Conservation (phyloP, 92 coral and sea anemone genomes). For the Scolanthus callimorphus region DNA sequence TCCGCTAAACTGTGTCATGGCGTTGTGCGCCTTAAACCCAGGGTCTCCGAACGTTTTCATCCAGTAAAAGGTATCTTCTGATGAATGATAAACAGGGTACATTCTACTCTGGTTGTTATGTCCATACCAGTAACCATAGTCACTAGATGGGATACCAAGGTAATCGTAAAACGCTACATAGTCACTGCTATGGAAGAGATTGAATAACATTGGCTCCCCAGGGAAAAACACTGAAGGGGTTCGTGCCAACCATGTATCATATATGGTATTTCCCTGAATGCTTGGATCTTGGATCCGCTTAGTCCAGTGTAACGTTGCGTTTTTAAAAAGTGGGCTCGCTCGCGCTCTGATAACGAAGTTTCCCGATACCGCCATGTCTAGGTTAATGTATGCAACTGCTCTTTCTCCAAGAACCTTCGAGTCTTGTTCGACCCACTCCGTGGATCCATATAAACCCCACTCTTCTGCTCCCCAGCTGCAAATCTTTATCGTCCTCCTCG, state of each 20-base stretch:
- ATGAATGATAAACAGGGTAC: constrained; percentile 91
- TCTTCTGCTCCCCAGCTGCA: constrained; percentile 99
- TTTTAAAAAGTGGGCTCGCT: constrained; percentile 79
- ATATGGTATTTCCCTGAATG: constrained; percentile 42
- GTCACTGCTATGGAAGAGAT: constrained; percentile 78
- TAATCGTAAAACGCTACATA: constrained; percentile 88
- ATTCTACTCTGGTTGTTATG: constrained; percentile 28
- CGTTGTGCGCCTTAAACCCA: constrained; percentile 67
- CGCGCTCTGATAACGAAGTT: constrained; percentile 76
- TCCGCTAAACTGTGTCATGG: constrained; percentile 80
- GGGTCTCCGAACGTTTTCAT: constrained; percentile 78
- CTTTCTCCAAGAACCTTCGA: constrained; percentile 66
- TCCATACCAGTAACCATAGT: constrained; percentile 87
- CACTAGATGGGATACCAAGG: constrained; percentile 85
- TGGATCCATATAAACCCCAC: constrained; percentile 87
- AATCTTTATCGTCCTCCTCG: constrained; percentile 84
- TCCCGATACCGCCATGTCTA: constrained; percentile 91
- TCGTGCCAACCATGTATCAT: constrained; percentile 70
- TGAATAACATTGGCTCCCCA: constrained; percentile 56
- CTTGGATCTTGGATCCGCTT: constrained; percentile 63
- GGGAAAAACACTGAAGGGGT: constrained; percentile 39
- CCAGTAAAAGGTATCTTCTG: constrained; percentile 89
- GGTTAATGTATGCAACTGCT: constrained; percentile 86
- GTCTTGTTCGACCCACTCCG: constrained; percentile 95
- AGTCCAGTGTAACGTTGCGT: constrained; percentile 68